These are phyloP conservation scores for Anaspis maculata DNA, from an alignment of 2,888 invertebrate species.

Conservation along the genomic window DNA sequence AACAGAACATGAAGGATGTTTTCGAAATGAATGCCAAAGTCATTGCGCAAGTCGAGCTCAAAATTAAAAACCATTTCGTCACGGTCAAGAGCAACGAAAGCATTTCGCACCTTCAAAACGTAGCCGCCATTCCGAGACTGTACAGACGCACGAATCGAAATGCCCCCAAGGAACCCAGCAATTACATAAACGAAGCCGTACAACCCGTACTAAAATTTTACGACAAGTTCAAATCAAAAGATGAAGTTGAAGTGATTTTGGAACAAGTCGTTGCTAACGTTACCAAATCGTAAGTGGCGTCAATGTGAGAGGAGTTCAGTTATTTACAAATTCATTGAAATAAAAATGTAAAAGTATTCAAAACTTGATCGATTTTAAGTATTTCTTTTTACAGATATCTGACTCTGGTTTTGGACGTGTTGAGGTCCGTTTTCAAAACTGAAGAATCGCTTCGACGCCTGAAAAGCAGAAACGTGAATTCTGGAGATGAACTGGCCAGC, in stretches of 20 bases:
- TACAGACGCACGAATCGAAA: conserved; percentile 89
- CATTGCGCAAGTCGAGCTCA: conserved; percentile 17
- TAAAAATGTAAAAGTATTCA: too few relatives aligned
- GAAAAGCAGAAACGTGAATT: conserved; percentile 46
- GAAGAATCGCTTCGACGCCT: conserved; percentile 88
- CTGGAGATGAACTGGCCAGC: conserved; percentile 10
- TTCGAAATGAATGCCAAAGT: not conserved
- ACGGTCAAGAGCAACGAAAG: conserved; percentile 38
- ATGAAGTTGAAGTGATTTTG: conserved; percentile 39
- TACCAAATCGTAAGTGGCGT: conserved; percentile 44
- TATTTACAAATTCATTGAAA: too few relatives aligned
- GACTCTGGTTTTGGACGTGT: conserved; percentile 73
- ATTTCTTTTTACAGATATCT: conserved; percentile 47
- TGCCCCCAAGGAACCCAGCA: conserved; percentile 70
- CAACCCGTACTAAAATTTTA: conserved; percentile 52
- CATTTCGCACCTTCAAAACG: conserved; percentile 62
- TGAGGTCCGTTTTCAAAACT: conserved; percentile 89
- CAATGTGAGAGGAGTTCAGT: too few relatives aligned
- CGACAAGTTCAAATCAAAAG: conserved; percentile 41
- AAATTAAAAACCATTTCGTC: conserved; percentile 27
- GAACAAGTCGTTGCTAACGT: conserved; percentile 41
- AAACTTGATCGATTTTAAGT: not conserved
- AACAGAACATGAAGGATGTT: conserved; percentile 2
- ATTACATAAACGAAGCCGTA: conserved; percentile 49
- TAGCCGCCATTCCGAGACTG: conserved; percentile 86